Percentiles rank a stretch among this genome's conserved stretches.
Conservation (phyloP, 2,113 vertebrate genomes). For the Lamprotornis superbus region DNA sequence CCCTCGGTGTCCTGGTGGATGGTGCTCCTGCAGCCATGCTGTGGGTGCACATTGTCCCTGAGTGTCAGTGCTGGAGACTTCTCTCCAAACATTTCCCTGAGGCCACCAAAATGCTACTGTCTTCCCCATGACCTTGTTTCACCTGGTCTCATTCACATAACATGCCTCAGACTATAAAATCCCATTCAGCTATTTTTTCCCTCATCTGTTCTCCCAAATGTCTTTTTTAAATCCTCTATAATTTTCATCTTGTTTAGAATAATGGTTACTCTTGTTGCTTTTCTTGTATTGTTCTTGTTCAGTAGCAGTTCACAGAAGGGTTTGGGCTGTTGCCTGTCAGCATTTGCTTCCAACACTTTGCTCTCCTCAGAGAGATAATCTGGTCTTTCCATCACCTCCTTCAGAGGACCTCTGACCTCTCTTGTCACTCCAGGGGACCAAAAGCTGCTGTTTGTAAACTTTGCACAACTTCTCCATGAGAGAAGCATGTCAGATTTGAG, state of each 20-base stretch:
- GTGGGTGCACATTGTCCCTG: background rate
- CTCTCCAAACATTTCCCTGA: background rate
- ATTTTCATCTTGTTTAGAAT: background rate
- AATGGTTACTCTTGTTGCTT: background rate
- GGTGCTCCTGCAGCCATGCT: background rate
- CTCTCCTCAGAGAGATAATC: background rate
- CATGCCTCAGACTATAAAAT: background rate
- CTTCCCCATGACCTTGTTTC: background rate
- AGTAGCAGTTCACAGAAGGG: background rate
- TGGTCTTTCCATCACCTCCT: background rate
- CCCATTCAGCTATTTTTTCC: background rate
- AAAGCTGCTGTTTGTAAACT: background rate
- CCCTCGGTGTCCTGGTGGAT: background rate
- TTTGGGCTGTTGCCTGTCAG: background rate
- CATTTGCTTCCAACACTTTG: background rate
- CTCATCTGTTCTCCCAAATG: background rate
- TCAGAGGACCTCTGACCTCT: background rate
- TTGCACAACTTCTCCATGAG: background rate
- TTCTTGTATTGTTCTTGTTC: background rate
- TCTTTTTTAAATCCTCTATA: background rate
- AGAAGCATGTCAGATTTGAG: background rate
- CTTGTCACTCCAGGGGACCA: background rate
- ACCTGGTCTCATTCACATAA: background rate
- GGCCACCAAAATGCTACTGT: background rate
- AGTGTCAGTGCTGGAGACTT: background rate